Evolutionary conservation across 2,113 vertebrate species (phyloP).

Genomic region (Jacana jacana): DNA sequence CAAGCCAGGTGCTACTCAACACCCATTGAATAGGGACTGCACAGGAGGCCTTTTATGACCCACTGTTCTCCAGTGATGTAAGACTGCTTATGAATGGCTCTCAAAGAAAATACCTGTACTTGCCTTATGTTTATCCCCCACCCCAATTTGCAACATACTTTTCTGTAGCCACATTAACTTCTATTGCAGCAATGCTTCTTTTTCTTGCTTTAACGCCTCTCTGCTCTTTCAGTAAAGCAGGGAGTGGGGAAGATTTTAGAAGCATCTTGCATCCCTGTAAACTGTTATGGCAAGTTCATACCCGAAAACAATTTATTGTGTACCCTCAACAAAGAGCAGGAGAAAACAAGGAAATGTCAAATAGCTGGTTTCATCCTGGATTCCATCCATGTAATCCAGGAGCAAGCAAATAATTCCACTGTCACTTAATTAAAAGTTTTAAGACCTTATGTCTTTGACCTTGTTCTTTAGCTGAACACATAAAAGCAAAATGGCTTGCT

Average conservation of each 20-base stretch:
- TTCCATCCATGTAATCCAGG: not conserved
- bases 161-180: not conserved
- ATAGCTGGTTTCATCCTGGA: not conserved
- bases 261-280: not conserved
- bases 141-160: not conserved
- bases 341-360: conserved; percentile 16
- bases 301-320: not conserved
- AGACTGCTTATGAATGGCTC: not conserved
- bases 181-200: not conserved
- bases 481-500: conserved; percentile 46
- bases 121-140: not conserved
- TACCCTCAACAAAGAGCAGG: not conserved
- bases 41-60: not conserved
- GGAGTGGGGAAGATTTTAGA: not conserved
- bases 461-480: conserved; percentile 49
- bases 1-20: not conserved
- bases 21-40: not conserved
- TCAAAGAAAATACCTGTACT: not conserved
- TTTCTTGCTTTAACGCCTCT: not conserved
- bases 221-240: not conserved
- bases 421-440: conserved; percentile 62
- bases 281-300: not conserved
- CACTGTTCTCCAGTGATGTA: not conserved
- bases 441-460: conserved; percentile 58
- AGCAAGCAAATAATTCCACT: conserved; percentile 27